phyloP scores from a whole-genome alignment of 2,888 invertebrate species.

The Pilophorus perplexus region DNA sequence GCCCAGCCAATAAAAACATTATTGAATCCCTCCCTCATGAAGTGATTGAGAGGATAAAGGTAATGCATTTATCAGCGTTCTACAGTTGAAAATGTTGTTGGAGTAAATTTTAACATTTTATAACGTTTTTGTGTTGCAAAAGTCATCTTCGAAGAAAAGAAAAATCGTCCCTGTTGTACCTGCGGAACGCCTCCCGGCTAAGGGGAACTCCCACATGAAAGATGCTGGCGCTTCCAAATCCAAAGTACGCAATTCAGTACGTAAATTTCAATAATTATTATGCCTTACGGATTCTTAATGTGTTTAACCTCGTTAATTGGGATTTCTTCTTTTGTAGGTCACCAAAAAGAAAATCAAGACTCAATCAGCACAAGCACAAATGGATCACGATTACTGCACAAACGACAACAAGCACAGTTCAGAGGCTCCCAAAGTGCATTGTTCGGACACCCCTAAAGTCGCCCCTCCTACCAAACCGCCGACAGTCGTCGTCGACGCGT shows the following conservation, averaged over 20 bases:
- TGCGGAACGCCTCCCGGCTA: conserved; percentile 51
- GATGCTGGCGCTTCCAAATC: conserved; percentile 52
- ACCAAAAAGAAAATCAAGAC: conserved; percentile 44
- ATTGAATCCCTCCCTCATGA: conserved; percentile 56
- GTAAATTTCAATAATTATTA: not conserved
- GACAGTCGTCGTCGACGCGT: conserved; percentile 26
- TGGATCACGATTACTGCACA: conserved; percentile 63
- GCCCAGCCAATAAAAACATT: conserved; percentile 51
- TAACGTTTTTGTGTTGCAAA: conserved; percentile 6
- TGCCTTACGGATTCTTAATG: not conserved
- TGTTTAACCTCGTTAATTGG: not conserved
- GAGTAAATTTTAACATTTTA: not conserved
- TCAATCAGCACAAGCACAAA: conserved; percentile 54
- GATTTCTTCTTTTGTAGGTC: conserved; percentile 25
- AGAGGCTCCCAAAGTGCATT: not conserved
- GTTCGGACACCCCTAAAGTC: no score
- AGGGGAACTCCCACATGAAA: conserved; percentile 52
- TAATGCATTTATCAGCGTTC: conserved; percentile 46
- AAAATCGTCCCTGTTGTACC: conserved; percentile 57
- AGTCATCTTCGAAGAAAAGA: conserved; percentile 44
- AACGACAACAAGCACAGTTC: conserved; percentile 29
- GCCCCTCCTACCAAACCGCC: conserved; percentile 7
- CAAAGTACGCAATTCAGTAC: not conserved
- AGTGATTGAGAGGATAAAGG: conserved; percentile 58
- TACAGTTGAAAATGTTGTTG: conserved; percentile 4